phyloP scores from a whole-genome alignment of 2,888 invertebrate species.

The Calameuta idolon region DNA sequence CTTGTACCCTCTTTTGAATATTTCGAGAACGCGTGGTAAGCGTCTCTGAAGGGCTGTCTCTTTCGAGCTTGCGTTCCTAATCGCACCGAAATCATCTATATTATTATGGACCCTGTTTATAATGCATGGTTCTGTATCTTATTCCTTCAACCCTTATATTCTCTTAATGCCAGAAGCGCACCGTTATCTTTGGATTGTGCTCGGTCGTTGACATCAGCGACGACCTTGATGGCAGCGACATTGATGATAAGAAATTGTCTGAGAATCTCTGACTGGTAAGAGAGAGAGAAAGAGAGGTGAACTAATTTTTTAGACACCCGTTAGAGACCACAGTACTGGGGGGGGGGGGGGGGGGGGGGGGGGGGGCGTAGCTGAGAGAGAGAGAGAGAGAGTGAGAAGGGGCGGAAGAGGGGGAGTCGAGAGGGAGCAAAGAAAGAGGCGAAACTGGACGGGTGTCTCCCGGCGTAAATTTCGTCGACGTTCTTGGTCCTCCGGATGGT shows the following conservation, averaged over 20 bases:
- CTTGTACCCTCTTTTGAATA: conserved; percentile 35
- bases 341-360: too few relatives aligned
- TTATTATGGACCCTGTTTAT: conserved; percentile 49
- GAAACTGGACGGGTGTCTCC: neutral
- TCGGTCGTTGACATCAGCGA: too few relatives aligned
- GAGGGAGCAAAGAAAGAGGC: conserved; percentile 13
- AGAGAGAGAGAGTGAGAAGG: neutral
- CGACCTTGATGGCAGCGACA: neutral
- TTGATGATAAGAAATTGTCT: conserved; percentile 9
- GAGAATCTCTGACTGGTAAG: neutral
- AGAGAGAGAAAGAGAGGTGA: conserved; percentile 2
- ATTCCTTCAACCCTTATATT: too few relatives aligned
- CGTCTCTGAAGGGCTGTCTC: conserved; percentile 55
- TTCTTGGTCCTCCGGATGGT: neutral
- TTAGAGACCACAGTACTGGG: too few relatives aligned
- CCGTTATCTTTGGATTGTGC: too few relatives aligned
- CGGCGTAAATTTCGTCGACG: conserved; percentile 21
- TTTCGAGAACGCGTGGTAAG: conserved; percentile 56
- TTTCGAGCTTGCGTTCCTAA: conserved; percentile 54
- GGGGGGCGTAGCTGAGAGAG: too few relatives aligned
- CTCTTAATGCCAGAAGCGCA: too few relatives aligned
- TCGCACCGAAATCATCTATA: conserved; percentile 55
- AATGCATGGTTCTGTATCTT: neutral
- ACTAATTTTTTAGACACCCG: too few relatives aligned
- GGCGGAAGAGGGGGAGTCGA: neutral